phyloP scores from a whole-genome alignment of 2,113 vertebrate genomes.

The Zosterops pallidus region DNA sequence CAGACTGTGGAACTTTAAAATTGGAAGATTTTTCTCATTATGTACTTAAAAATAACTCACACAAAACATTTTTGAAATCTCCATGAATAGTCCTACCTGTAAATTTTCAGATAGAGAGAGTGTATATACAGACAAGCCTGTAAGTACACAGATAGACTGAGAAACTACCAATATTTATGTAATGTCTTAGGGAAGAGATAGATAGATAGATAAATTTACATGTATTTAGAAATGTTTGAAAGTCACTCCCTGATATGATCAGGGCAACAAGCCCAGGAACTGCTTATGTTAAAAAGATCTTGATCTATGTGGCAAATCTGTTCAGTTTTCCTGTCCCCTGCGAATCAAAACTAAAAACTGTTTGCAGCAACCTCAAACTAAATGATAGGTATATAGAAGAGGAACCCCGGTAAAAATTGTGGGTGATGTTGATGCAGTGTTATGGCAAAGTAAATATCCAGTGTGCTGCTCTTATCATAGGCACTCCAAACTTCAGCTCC shows the following conservation, averaged over 20 bases:
- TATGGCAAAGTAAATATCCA: background rate
- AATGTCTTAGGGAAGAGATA: background rate
- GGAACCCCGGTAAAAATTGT: background rate
- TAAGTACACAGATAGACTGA: background rate
- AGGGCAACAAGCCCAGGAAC: background rate
- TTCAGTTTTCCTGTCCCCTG: background rate
- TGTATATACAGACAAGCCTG: background rate
- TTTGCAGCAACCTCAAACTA: background rate
- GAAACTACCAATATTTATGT: background rate
- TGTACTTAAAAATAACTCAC: background rate
- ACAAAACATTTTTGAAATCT: background rate
- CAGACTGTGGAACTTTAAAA: background rate
- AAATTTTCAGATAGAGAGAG: background rate
- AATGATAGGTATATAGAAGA: fast-evolving
- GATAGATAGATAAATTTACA: background rate
- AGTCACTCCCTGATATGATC: background rate
- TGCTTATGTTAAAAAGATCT: background rate
- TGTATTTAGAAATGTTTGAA: background rate
- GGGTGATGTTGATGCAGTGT: background rate
- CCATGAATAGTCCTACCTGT: background rate
- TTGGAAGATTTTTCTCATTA: background rate
- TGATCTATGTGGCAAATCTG: background rate
- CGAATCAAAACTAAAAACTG: background rate
- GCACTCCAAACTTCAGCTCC: background rate
- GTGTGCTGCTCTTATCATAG: background rate